These are phyloP conservation scores for Bolborhynchus lineola DNA, from an alignment of 2,113 vertebrate species.

Conservation along the genomic window DNA sequence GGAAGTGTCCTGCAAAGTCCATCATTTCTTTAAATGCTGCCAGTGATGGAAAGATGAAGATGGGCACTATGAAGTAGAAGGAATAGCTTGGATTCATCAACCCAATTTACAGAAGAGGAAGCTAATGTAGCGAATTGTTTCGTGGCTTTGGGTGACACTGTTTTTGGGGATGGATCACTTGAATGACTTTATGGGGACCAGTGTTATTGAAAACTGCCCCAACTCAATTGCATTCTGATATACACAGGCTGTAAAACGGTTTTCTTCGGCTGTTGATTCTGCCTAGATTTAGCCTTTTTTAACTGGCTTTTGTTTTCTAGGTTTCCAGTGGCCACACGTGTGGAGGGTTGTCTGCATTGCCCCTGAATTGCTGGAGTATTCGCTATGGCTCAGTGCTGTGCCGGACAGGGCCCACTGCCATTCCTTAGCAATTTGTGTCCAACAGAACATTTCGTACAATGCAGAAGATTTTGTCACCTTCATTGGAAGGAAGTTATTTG, in stretches of 20 bases:
- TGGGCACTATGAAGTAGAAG: neutral
- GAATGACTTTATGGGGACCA: neutral
- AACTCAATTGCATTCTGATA: neutral
- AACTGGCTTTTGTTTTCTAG: neutral
- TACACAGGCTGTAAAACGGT: neutral
- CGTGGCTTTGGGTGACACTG: neutral
- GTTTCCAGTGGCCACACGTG: neutral
- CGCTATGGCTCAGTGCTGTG: neutral
- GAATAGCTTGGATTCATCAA: neutral
- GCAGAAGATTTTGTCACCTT: neutral
- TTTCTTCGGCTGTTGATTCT: neutral
- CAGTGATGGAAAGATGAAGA: fast-evolving
- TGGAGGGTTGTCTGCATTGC: neutral
- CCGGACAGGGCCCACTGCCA: fast-evolving
- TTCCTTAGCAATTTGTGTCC: neutral
- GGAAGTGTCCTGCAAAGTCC: neutral
- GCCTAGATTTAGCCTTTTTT: neutral
- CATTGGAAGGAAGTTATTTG: neutral
- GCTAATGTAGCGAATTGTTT: neutral
- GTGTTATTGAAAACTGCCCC: neutral
- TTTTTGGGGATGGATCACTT: neutral
- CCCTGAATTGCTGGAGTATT: neutral
- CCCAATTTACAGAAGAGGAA: neutral
- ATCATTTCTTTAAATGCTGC: neutral
- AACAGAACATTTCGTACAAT: neutral